A percentile compares a stretch with the other conserved stretches of the same genome.
phyloP scores from a whole-genome alignment of 2,888 invertebrate species.

The Teleiodes luculella region DNA sequence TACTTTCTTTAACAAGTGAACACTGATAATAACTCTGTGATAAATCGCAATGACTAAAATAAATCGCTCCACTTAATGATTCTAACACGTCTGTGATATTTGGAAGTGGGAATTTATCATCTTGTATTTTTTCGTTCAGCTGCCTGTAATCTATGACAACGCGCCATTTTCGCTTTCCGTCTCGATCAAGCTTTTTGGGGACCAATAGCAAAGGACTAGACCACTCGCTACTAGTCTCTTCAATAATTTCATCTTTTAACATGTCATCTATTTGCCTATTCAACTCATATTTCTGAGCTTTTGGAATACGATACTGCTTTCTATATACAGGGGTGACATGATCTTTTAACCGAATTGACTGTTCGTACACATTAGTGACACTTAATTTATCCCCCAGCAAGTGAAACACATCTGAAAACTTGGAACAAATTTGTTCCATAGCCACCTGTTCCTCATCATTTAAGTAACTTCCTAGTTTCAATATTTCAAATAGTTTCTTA shows the following conservation, averaged over 20 bases:
- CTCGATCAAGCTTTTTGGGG: too few species aligned
- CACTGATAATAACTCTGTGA: background rate
- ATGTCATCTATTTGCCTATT: conserved; percentile 22
- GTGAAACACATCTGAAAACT: conserved; percentile 26
- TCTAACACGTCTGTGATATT: too few species aligned
- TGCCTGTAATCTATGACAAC: too few species aligned
- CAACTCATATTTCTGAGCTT: conserved; percentile 20
- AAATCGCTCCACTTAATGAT: background rate
- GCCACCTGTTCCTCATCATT: conserved; percentile 15
- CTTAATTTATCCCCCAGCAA: conserved; percentile 22
- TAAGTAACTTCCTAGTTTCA: conserved; percentile 21
- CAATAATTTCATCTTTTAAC: conserved; percentile 20
- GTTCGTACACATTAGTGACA: conserved; percentile 20
- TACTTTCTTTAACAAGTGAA: background rate
- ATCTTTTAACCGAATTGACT: conserved; percentile 23
- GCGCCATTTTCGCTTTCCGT: too few species aligned
- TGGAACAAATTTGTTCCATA: conserved; percentile 23
- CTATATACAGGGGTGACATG: conserved; percentile 17
- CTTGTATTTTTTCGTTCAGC: too few species aligned
- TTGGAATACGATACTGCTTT: conserved; percentile 26
- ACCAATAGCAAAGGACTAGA: too few species aligned
- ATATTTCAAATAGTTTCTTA: conserved; percentile 21
- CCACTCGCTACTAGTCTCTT: too few species aligned
- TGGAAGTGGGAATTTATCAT: too few species aligned
- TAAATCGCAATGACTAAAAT: background rate